Evolutionary conservation across 2,888 invertebrate genomes (phyloP), one percentile per base, ranked within the genome.

Genomic region (Gisinianus flammeolus): DNA sequence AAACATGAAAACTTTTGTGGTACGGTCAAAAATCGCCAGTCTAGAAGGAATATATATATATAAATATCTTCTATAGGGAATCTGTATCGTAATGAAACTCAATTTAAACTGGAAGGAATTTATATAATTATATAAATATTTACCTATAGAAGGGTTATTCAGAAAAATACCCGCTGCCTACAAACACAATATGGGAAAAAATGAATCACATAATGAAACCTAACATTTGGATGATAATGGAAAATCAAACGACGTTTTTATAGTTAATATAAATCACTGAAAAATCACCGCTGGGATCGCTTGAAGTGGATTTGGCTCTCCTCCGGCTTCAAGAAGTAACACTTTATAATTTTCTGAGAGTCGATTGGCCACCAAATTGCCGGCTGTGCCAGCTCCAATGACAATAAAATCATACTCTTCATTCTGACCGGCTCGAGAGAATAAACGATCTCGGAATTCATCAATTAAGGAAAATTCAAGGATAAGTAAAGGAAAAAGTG

Each of bases 381-480:
- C 79, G 0, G 77, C 31, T 19, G 75, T 52, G 0, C 80, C 80
- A 4, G 74, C 64, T 6, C 80, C 80, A 31, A 80, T 76, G 44
- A 84, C 77, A 64, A 84, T 83, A 68, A 84, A 84, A 68, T 84
- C 84, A 73, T 80, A 84, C 5, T 78, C 79, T 44, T 84, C 83
- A 73, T 69, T 78, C 16, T 24, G 30, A 5, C 71, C 33, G 3
- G 28, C 30, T 24, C 56, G 5, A 16, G 16, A 10, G 30, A 81
- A 58, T 19, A 56, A 56, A n/a, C 81, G 73, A 72, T 84, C 83
- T 0, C 79, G 71, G 19, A 82, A 76, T 78, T 82, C 79, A 68
- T 84, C 83, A 10, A 83, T 73, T 16, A 81, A 26, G 2, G 81
- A 67, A 75, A 79, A 84, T 28, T 84, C 81, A 22, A 79, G 26